Conservation (phyloP, 2,797 vertebrate species). For the Salarias fasciatus region DNA sequence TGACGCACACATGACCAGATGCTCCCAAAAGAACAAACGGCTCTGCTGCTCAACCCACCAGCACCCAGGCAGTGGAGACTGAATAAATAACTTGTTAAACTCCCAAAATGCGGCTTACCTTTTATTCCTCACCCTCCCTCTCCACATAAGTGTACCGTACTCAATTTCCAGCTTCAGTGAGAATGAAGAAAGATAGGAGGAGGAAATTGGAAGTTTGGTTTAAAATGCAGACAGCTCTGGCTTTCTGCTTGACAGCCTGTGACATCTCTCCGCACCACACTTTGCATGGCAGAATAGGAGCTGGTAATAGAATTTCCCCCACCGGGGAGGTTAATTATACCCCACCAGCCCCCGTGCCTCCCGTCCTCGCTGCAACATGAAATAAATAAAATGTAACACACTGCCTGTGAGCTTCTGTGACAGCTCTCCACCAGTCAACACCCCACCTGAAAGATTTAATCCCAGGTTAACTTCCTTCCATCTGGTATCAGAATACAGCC, state of each 20-base stretch:
- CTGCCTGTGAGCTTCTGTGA: slow-evolving; percentile 73
- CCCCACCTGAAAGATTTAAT: slow-evolving; percentile 86
- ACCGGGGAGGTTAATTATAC: slow-evolving; percentile 95
- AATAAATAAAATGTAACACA: slow-evolving; percentile 58
- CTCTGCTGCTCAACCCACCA: slow-evolving; percentile 16
- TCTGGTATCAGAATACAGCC: slow-evolving; percentile 60
- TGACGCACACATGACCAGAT: neutral
- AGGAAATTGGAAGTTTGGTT: slow-evolving; percentile 86
- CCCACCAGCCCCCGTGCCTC: slow-evolving; percentile 49
- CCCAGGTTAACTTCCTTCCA: slow-evolving; percentile 85
- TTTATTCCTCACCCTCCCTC: slow-evolving; percentile 69
- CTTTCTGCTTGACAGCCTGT: slow-evolving; percentile 94
- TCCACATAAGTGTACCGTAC: slow-evolving; percentile 79
- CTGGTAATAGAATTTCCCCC: slow-evolving; percentile 95
- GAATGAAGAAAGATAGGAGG: slow-evolving; percentile 81
- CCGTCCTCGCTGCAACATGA: slow-evolving; percentile 46
- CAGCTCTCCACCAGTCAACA: slow-evolving; percentile 73
- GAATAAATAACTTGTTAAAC: slow-evolving; percentile 77
- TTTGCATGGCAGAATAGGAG: slow-evolving; percentile 93
- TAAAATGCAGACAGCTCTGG: slow-evolving; percentile 92
- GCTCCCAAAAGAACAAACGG: slow-evolving; percentile 51
- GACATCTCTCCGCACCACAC: slow-evolving; percentile 92
- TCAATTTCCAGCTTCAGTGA: slow-evolving; percentile 92
- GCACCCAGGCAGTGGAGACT: slow-evolving; percentile 73
- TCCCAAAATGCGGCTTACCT: slow-evolving; percentile 73